Conservation (phyloP, 37 sponge, comb jelly and placozoan species). For the Chondrilla cf. caribensis region DNA sequence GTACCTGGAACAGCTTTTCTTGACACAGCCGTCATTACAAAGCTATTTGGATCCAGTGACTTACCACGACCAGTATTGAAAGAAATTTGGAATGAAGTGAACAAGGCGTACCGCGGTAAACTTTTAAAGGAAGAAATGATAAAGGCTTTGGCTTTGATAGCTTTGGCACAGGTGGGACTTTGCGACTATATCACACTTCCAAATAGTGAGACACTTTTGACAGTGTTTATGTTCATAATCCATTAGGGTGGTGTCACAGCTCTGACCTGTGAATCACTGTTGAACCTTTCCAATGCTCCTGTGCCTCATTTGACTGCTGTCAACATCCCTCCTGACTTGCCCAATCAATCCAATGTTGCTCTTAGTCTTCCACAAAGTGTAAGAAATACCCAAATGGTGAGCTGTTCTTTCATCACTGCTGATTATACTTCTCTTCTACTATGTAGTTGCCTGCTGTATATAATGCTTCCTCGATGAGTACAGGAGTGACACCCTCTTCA, state of each 20-base stretch:
- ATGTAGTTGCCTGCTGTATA: too few relatives aligned
- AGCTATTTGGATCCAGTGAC: neutral
- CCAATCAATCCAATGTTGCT: too few relatives aligned
- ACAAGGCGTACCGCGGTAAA: neutral
- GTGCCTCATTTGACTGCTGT: slow-evolving; percentile 10
- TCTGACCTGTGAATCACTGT: neutral
- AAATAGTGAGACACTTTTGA: too few relatives aligned
- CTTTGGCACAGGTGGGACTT: slow-evolving; percentile 5
- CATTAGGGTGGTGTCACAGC: neutral
- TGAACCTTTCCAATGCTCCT: slow-evolving; percentile 1
- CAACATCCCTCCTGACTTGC: too few relatives aligned
- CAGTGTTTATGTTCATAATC: too few relatives aligned
- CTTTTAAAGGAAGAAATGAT: slow-evolving; percentile 8
- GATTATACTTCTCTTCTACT: too few relatives aligned
- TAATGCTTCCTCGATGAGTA: too few relatives aligned
- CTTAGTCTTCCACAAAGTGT: too few relatives aligned
- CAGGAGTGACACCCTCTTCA: too few relatives aligned
- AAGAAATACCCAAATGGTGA: too few relatives aligned
- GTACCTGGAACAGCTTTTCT: neutral
- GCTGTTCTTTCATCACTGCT: too few relatives aligned
- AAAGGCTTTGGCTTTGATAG: neutral
- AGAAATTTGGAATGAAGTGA: slow-evolving; percentile 23
- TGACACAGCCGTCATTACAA: neutral
- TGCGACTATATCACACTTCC: neutral
- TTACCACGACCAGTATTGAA: neutral